Evolutionary conservation across 1,140 invertebrate genomes (phyloP).

Genomic region (Cotesia vestalis): DNA sequence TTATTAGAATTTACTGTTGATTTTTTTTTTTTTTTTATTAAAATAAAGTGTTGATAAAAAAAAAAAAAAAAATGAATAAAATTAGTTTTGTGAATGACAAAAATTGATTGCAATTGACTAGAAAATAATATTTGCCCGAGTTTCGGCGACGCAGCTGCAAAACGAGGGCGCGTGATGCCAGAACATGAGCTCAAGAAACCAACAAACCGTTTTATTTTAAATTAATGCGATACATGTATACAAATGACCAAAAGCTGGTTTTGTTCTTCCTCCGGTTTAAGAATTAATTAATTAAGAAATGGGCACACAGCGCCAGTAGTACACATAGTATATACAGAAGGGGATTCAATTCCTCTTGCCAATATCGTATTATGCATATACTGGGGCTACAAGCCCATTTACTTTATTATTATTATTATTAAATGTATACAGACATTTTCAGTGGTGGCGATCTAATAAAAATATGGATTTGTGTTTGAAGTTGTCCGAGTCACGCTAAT

Average conservation of each 20-base stretch:
- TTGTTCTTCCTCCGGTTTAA: background rate
- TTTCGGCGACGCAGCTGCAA: background rate
- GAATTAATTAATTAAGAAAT: constrained; percentile 24
- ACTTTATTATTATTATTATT: background rate
- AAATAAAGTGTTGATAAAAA: too few relatives aligned
- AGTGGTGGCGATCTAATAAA: too few relatives aligned
- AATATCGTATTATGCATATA: constrained; percentile 21
- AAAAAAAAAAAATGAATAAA: too few relatives aligned
- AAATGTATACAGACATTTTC: too few relatives aligned
- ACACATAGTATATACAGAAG: background rate
- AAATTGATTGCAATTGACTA: background rate
- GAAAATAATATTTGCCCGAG: background rate
- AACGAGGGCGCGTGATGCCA: background rate
- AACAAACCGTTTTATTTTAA: constrained; percentile 2
- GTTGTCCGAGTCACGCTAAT: constrained; percentile 24
- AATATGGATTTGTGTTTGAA: background rate
- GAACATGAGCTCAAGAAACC: constrained; percentile 2
- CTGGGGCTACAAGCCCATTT: background rate
- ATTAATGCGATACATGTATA: constrained; percentile 5
- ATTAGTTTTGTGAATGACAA: too few relatives aligned
- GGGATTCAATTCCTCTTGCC: constrained; percentile 12
- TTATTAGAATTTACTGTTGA: too few relatives aligned
- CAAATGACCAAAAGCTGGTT: too few relatives aligned
- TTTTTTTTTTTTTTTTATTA: too few relatives aligned
- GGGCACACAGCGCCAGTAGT: background rate